Evolutionary conservation across 2,888 invertebrate genomes (phyloP), one percentile per base, ranked within the genome.

Genomic region (Platerodrilus igneus): DNA sequence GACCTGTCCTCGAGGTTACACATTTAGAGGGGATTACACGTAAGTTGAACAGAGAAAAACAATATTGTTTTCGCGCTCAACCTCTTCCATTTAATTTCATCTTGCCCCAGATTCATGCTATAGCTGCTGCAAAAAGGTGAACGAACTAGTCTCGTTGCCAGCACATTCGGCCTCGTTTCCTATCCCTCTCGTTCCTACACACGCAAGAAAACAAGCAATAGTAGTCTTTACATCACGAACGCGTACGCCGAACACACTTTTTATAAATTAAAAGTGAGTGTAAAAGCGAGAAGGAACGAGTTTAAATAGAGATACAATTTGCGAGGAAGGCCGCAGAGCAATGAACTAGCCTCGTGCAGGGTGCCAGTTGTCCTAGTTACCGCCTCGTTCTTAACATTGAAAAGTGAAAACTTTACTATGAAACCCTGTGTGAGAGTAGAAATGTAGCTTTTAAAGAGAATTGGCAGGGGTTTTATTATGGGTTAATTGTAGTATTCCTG

Each of bases 51-150:
- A 55, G 55, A 57, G 62, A 56, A 64, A 62, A 64, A 63, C n/a
- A n/a, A 64, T 63, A 60, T 60, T 62, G 63, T 62, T 64, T 60
- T 64, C 61, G 63, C 63, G 62, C 60, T 62, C 63, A 67, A 66
- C 65, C 67, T 66, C 42, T 42, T 42, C 64, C 62, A 72, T 73
- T 72, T 73, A 74, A 75, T 75, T 76, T 75, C 75, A 76, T 75
- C 75, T 75, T 75, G 76, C 73, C 76, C 76, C 71, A 76, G 75
- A 75, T 77, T 74, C 72, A 65, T 65, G 63, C 64, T 63, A 63
- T 40, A 57, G 55, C 56, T 57, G 57, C 56, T 56, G 56, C 42
- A 63, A 62, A 62, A 64, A 73, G 76, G 74, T 75, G 74, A 76
- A 75, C 71, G 76, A 70, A 73, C 76, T 73, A 75, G 71, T 68